Base-by-base conservation (phyloP, 2,113 vertebrate species). In the Rutilus rutilus region DNA sequence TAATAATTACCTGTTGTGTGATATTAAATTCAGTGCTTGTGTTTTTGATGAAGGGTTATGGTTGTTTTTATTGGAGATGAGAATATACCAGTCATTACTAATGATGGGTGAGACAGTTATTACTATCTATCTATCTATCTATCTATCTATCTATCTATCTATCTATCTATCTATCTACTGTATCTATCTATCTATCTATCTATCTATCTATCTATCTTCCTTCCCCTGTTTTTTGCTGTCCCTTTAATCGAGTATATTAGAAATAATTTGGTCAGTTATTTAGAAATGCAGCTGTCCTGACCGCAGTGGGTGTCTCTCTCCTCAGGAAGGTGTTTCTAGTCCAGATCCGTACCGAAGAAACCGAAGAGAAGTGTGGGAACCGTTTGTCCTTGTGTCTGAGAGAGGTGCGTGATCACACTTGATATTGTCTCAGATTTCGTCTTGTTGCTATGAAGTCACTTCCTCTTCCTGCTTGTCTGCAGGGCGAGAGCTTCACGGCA, bases 1-100 rank as follows among this genome's bases (percentile, higher is more conserved):
- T 23, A 57, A 65, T 57, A 30, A 11, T 23, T 1, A 15, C 6
- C 39, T 84, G n/a, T 45, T 25, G 6, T 69, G 33, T 81, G 78
- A 4, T 25, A 0, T 8, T 82, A 7, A 83, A 23, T 62, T 1
- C 45, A 50, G 10, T 78, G 39, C 6, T 74, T 42, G 59, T 76
- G 17, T n/a, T 6, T 83, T 87, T 60, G 45, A 74, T 89, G 14
- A 90, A 99, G 98, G 88, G 85, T 97, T 71, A 90, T 99, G 62
- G 94, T 96, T 52, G 82, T 99, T 87, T 94, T 93, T 85, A 83
- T 98, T 85, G 97, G 97, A 86, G 94, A 96, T n/a, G 89, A 89
- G 47, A 88, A 92, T 30, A 39, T 90, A 19, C 86, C 92, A 8
- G 86, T 87, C 0, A 86, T 90, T 36, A 78, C 74, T 65, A 88